Evolutionary conservation across 2,113 vertebrate genomes (phyloP).

Genomic region (Cyphotilapia sp.): DNA sequence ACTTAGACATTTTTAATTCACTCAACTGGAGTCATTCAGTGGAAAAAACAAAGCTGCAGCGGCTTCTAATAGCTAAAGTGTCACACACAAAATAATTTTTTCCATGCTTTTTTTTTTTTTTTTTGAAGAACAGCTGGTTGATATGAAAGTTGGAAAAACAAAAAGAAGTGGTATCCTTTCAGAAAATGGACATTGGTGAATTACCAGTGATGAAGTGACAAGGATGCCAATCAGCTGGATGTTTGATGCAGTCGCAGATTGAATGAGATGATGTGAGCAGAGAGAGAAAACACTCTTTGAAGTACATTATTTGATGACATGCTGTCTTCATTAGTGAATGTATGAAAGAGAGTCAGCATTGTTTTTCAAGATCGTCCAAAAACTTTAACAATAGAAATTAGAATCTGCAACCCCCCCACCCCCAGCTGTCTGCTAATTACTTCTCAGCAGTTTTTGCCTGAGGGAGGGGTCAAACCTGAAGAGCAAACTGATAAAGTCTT

Average conservation of each 20-base stretch:
- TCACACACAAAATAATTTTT: not conserved
- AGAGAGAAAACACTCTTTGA: conserved; percentile 46
- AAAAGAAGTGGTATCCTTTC: not conserved
- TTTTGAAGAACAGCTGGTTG: not conserved
- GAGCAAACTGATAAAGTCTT: not conserved
- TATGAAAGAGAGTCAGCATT: conserved; percentile 25
- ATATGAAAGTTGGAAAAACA: not conserved
- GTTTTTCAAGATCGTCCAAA: conserved; percentile 14
- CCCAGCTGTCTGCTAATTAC: not conserved
- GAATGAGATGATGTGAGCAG: conserved; percentile 19
- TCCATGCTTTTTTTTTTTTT: not conserved
- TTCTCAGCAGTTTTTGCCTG: not conserved
- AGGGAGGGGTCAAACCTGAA: not conserved
- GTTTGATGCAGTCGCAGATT: conserved; percentile 41
- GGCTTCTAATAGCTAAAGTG: not conserved
- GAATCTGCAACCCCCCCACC: not conserved
- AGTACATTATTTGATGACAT: conserved; percentile 34
- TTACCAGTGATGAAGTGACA: conserved; percentile 43
- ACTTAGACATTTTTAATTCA: not conserved
- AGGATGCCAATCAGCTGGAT: conserved; percentile 44
- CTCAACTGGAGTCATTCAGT: not conserved
- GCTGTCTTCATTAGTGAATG: conserved; percentile 31
- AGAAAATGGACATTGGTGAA: conserved; percentile 22
- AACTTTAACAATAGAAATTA: conserved; percentile 10
- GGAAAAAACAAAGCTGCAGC: not conserved